These are phyloP conservation scores for Euzophera pinguis DNA, from an alignment of 2,888 invertebrate genomes.

Conservation along the genomic window DNA sequence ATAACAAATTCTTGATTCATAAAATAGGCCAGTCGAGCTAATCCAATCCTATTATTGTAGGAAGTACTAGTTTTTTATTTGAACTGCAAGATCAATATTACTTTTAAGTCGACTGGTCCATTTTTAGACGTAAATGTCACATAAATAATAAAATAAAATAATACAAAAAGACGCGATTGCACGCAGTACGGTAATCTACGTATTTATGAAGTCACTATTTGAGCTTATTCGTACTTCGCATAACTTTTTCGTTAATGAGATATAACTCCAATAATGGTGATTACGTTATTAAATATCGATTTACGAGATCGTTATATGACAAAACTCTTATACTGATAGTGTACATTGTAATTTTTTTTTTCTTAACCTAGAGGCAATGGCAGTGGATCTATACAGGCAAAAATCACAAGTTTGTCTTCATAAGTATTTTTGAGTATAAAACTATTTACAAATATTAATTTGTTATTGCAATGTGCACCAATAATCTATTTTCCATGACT, in stretches of 20 bases:
- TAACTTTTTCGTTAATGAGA: constrained; percentile 4
- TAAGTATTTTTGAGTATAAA: constrained; percentile 2
- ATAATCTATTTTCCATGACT: not conserved
- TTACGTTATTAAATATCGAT: constrained; percentile 12
- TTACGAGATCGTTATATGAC: constrained; percentile 10
- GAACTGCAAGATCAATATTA: too few relatives aligned
- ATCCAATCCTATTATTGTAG: not conserved
- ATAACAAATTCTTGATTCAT: not conserved
- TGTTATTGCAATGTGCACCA: not conserved
- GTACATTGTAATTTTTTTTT: constrained; percentile 8
- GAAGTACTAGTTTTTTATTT: not conserved
- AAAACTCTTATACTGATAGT: constrained; percentile 12
- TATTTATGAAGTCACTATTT: constrained; percentile 14
- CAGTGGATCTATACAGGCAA: constrained; percentile 11
- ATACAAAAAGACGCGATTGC: constrained; percentile 27
- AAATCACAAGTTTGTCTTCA: constrained; percentile 11
- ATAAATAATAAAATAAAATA: constrained; percentile 32
- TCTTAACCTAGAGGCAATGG: constrained; percentile 12
- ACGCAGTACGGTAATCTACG: constrained; percentile 11
- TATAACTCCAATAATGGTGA: constrained; percentile 9
- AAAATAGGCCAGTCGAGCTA: not conserved
- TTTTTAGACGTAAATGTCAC: constrained; percentile 29
- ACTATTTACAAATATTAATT: constrained; percentile 6
- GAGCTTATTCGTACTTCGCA: constrained; percentile 13
- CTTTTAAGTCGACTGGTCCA: not conserved